A percentile compares a stretch with the other conserved stretches of the same genome.
Evolutionary conservation across 2,797 vertebrate genomes (phyloP).

Genomic region (Aplochiton taeniatus): DNA sequence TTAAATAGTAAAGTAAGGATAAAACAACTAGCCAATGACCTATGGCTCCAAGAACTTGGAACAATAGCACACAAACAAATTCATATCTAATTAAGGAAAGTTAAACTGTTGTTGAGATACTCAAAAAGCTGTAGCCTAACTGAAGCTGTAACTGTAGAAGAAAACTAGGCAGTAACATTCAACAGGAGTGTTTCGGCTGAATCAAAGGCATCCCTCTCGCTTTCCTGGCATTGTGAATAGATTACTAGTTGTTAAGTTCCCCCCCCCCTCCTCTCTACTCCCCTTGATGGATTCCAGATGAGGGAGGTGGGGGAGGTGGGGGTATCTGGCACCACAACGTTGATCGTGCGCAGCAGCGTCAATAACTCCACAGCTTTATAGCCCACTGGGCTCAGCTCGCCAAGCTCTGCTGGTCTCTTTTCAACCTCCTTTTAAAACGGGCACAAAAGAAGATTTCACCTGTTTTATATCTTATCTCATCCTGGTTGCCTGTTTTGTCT

Average conservation of each 20-base stretch:
- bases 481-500: slow-evolving; percentile 78
- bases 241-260: slow-evolving; percentile 77
- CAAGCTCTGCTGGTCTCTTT: slow-evolving; percentile 76
- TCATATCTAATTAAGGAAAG: slow-evolving; percentile 12
- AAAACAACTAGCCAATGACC: slow-evolving; percentile 58
- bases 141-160: slow-evolving; percentile 48
- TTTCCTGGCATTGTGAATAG: slow-evolving; percentile 72
- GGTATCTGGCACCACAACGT: slow-evolving; percentile 87
- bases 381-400: slow-evolving; percentile 65
- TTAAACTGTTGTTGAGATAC: slow-evolving; percentile 48
- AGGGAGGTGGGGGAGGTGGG: slow-evolving; percentile 72
- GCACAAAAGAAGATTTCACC: slow-evolving; percentile 24
- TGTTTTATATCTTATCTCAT: slow-evolving; percentile 48
- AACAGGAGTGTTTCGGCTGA: slow-evolving; percentile 56
- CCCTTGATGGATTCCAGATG: slow-evolving; percentile 96
- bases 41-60: slow-evolving; percentile 35
- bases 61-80: slow-evolving; percentile 16
- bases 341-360: slow-evolving; percentile 85
- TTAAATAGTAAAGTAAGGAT: slow-evolving; percentile 43
- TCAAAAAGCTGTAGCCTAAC: slow-evolving; percentile 45
- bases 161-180: slow-evolving; percentile 53
- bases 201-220: slow-evolving; percentile 61
- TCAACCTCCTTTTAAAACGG: slow-evolving; percentile 42
- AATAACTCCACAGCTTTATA: slow-evolving; percentile 87
- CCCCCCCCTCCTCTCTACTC: slow-evolving; percentile 62